Evolutionary conservation across 2,888 invertebrate genomes (phyloP), one percentile per base, ranked within the genome.

Genomic region (Pecten maximus): DNA sequence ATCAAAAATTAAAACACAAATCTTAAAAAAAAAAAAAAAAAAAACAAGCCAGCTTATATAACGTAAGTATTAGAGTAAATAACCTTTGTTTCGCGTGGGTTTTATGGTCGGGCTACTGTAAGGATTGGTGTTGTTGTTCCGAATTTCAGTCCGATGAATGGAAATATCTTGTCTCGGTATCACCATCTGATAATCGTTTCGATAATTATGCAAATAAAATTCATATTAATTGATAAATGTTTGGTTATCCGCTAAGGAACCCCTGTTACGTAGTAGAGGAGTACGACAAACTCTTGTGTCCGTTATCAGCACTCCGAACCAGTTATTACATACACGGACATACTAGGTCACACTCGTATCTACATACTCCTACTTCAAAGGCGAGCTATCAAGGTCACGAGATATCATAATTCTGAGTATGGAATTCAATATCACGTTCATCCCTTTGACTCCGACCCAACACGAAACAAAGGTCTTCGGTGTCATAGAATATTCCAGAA

Each of bases 391-490:
- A 74, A 74, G 74, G 74, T 35, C 74, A 35, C 28, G 35, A 74
- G 74, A 74, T 74, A 74, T 74, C 74, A 74, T 74, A 74, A 74
- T 35, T 54, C n/a, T 54, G 54, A 54, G 19, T 54, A 54, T 54
- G 54, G 74, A 35, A 74, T 74, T 74, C 74, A 35, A 74, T 74
- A 74, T 28, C 74, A 28, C 23, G 74, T 74, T 0, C 35, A 74
- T 74, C 28, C 74, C 12, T 35, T 35, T 35, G 74, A 35, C 74
- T 74, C 35, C 35, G 74, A 74, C 74, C 74, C 15, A 35, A 74
- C 74, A 74, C 74, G 74, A 74, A 74, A 35, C 35, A 74, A 28
- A 74, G 74, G 74, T 74, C 74, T 35, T 35, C 35, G 2, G 35
- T 74, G 74, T 74, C 35, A 1, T 12, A 23, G 74, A 74, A 74